These are phyloP conservation scores for Dendrolimus punctatus DNA, from an alignment of 1,140 invertebrate genomes.

Conservation along the genomic window DNA sequence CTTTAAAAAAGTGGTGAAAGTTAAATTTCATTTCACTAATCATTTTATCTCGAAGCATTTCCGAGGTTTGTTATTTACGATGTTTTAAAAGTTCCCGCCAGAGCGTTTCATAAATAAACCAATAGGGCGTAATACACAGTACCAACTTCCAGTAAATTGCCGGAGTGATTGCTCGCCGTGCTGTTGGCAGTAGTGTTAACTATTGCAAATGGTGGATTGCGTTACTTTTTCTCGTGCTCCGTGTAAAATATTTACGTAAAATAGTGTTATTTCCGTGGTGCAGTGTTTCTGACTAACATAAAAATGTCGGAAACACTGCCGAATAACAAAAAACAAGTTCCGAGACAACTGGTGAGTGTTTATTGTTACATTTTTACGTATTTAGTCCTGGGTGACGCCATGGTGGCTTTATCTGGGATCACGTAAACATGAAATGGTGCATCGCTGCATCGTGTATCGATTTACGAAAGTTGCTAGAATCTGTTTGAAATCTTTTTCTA, in stretches of 20 bases:
- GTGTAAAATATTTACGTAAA: conserved; percentile 73
- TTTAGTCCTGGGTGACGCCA: conserved; percentile 72
- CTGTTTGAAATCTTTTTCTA: conserved; percentile 27
- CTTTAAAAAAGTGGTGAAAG: no score
- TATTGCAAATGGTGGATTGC: conserved; percentile 72
- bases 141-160: conserved; percentile 48
- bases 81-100: conserved; percentile 49
- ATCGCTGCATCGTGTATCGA: conserved; percentile 70
- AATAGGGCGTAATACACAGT: conserved; percentile 35
- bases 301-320: conserved; percentile 72
- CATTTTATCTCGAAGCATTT: neutral
- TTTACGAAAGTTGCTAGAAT: conserved; percentile 48
- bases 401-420: conserved; percentile 73
- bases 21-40: neutral
- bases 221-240: conserved; percentile 71
- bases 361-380: conserved; percentile 66
- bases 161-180: conserved; percentile 51
- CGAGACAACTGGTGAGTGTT: conserved; percentile 69
- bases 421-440: conserved; percentile 73
- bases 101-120: conserved; percentile 47
- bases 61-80: conserved; percentile 21
- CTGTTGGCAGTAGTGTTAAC: conserved; percentile 67
- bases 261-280: conserved; percentile 66
- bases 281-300: conserved; percentile 64
- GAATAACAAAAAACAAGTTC: conserved; percentile 68